Evolutionary conservation across 2,113 vertebrate genomes (phyloP).

Genomic region (Peromyscus leucopus): DNA sequence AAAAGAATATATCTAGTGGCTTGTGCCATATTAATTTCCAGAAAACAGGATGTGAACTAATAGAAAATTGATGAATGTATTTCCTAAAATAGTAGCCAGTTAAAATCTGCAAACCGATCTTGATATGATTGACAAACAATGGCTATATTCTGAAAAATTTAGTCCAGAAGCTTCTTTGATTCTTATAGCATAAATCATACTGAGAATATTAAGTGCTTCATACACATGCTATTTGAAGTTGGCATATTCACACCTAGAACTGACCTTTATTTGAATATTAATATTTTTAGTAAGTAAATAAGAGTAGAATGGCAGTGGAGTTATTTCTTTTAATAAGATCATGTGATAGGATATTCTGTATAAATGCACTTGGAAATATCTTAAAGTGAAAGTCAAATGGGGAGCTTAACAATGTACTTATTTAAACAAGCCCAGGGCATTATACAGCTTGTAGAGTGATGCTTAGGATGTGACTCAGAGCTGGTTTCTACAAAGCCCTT

Average conservation of each 20-base stretch:
- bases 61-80: constrained; percentile 70
- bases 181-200: background rate
- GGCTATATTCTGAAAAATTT: background rate
- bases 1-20: constrained; percentile 55
- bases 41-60: constrained; percentile 70
- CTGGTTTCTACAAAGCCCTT: constrained; percentile 24
- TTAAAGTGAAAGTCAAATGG: background rate
- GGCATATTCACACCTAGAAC: background rate
- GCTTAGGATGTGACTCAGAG: constrained; percentile 24
- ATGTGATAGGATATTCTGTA: background rate
- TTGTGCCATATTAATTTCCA: constrained; percentile 77
- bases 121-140: constrained; percentile 45
- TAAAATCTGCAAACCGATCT: constrained; percentile 54
- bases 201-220: background rate
- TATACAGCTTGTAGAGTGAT: background rate
- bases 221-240: background rate
- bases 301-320: background rate
- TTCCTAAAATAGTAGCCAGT: constrained; percentile 75
- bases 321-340: constrained; percentile 63
- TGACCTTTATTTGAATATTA: constrained; percentile 67
- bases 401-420: background rate
- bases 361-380: background rate
- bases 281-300: constrained; percentile 68
- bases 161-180: background rate
- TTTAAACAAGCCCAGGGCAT: constrained; percentile 24